These are phyloP conservation scores for Diorhabda sublineata DNA, from an alignment of 1,140 invertebrate species.

Conservation along the genomic window DNA sequence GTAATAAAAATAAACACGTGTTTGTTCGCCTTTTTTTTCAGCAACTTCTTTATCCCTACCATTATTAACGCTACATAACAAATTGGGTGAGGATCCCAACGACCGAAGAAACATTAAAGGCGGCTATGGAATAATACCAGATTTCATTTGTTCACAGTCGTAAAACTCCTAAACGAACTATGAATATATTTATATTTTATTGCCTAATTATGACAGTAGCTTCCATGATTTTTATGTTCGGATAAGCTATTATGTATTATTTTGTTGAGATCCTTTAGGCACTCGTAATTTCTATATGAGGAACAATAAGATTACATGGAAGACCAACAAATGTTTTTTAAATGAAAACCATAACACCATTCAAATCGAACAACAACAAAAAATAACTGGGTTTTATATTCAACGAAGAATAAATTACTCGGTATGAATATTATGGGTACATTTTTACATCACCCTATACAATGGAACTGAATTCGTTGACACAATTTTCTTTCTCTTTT, in stretches of 20 bases:
- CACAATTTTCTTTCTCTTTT: no score
- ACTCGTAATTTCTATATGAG: not conserved
- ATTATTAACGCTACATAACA: constrained; percentile 23
- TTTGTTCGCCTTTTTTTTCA: constrained; percentile 16
- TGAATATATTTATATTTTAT: constrained; percentile 23
- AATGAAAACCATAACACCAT: not conserved
- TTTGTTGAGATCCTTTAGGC: constrained; percentile 11
- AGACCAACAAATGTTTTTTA: not conserved
- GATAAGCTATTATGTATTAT: constrained; percentile 22
- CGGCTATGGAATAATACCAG: constrained; percentile 15
- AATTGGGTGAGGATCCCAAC: constrained; percentile 17
- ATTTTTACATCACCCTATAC: no score
- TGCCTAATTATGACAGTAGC: constrained; percentile 22
- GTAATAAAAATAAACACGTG: constrained; percentile 23
- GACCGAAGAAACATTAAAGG: constrained; percentile 12
- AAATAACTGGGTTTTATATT: no score
- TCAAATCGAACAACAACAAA: no score
- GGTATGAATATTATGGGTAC: no score
- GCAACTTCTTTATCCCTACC: constrained; percentile 5
- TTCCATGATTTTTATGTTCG: constrained; percentile 21
- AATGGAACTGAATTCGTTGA: no score
- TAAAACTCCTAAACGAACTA: constrained; percentile 21
- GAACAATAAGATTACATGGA: not conserved
- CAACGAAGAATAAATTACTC: no score
- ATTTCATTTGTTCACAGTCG: constrained; percentile 18